Evolutionary conservation across 2,888 invertebrate species (phyloP), one percentile per base, ranked within the genome.

Genomic region (Phlogophora meticulosa): DNA sequence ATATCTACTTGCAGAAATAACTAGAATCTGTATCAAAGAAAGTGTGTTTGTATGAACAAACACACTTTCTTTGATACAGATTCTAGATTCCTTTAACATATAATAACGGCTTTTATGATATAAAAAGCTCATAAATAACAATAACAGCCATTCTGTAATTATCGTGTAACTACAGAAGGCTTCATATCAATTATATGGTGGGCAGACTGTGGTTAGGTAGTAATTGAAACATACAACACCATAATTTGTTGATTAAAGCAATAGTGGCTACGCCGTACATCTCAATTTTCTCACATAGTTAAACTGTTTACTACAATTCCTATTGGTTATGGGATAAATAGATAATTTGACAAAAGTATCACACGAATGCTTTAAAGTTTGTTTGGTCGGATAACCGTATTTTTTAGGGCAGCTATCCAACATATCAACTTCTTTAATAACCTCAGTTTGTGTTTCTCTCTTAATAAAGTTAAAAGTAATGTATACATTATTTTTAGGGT

Each of bases 231-330:
- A 76, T 74, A 76, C 78, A 76, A 81, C 83, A 78, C 85, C 83
- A 85, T 89, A 87, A 88, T 90, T 90, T 87, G 81, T 87, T 86
- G 76, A 88, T 90, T 86, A 84, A 85, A 83, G 73, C 81, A 87
- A 87, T 83, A 73, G 80, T 70, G 51, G 76, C 73, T 59, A 81
- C 66, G 70, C 52, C 74, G 67, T 90, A 88, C 82, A 83, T 90
- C 87, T 89, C 82, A 87, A 89, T 90, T 85, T 86, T 77, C 70
- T 69, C 52, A 56, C 62, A 58, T 62, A 66, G 60, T 71, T 69
- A 53, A 60, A 69, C 61, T 43, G 55, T 62, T 67, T 67, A 48
- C 38, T 48, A 61, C 53, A 32, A 64, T 51, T 72, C 38, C 24
- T 36, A 69, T 62, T 34, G 49, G 68, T 73, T 48, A 77, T 64